Percentiles rank a stretch among this genome's conserved stretches.
Evolutionary conservation across 2,797 vertebrate genomes (phyloP).

Genomic region (Onychomys leucogaster): DNA sequence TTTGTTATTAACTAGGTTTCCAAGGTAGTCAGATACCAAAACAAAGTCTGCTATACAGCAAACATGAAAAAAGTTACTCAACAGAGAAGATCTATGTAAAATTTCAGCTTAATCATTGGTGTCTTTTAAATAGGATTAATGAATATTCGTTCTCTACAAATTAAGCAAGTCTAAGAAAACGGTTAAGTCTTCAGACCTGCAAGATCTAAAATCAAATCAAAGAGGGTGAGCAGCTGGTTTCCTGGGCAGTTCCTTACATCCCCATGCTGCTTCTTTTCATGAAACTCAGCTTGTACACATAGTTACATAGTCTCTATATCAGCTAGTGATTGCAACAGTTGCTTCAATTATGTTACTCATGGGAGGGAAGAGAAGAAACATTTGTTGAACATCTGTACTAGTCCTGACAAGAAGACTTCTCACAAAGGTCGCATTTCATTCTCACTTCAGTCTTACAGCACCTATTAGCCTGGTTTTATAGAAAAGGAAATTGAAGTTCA

Average conservation of each 20-base stretch:
- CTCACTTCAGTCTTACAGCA: slow-evolving; percentile 54
- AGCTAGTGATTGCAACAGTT: slow-evolving; percentile 67
- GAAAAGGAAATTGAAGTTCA: slow-evolving; percentile 68
- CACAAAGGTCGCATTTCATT: slow-evolving; percentile 57
- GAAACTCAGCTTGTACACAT: slow-evolving; percentile 40
- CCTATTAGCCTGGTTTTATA: slow-evolving; percentile 60
- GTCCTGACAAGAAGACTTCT: slow-evolving; percentile 31
- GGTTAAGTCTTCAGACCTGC: neutral
- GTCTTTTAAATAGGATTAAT: slow-evolving; percentile 5
- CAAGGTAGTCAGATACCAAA: slow-evolving; percentile 36
- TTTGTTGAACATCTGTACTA: slow-evolving; percentile 22
- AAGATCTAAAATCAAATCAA: slow-evolving; percentile 61
- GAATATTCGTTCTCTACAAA: slow-evolving; percentile 57
- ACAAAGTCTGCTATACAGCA: slow-evolving; percentile 41
- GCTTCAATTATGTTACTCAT: slow-evolving; percentile 50
- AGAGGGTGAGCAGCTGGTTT: neutral
- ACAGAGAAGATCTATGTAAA: slow-evolving; percentile 34
- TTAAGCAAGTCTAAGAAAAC: slow-evolving; percentile 45
- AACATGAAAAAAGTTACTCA: slow-evolving; percentile 57
- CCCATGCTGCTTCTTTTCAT: slow-evolving; percentile 5
- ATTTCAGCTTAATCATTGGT: slow-evolving; percentile 22
- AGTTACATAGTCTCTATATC: slow-evolving; percentile 58
- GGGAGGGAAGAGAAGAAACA: slow-evolving; percentile 37
- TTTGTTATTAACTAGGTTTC: slow-evolving; percentile 71
- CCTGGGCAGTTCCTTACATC: neutral